Evolutionary conservation across 2,797 vertebrate species (phyloP), one percentile per base, ranked within the genome.

Genomic region (Centroberyx gerrardi): DNA sequence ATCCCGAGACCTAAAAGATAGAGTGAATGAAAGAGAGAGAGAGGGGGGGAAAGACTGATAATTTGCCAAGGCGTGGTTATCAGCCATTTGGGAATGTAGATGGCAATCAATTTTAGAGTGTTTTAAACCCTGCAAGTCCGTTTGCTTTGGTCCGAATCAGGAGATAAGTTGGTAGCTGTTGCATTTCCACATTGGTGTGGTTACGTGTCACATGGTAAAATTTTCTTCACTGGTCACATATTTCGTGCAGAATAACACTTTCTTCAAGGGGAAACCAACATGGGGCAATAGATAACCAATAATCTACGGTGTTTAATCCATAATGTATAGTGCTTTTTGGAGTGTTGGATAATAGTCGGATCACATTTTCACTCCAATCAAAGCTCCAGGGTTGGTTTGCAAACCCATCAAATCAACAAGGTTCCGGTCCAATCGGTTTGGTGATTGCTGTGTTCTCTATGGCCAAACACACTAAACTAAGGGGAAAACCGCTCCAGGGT

Each of bases 371-470:
- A 33, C 7, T 17, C 33, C 62, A 42, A n/a, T 36, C 59, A 72
- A 64, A 74, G 72, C 77, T 79, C 65, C 64, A 48, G 63, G 81
- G 53, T 72, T 72, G 29, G 54, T 74, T 78, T 59, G 68, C 42
- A 79, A 87, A 76, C 27, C 7, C 42, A 59, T 78, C 87, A 67
- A 55, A 33, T 73, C 74, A 77, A 79, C 77, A 80, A 87, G 79
- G 72, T 76, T 73, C 84, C 74, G 69, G 65, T 83, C 22, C 87
- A 89, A 88, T 85, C 84, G 68, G 79, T 72, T 84, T 77, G 74
- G 85, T 80, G 83, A 71, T 78, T 59, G 2, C 44, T 49, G 53
- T 64, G 66, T 70, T 87, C 78, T 87, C 73, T 74, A 76, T 31
- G 72, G 67, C 70, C 81, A 78, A 84, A 83, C 62, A 78, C 77